Conservation (phyloP, 2,797 vertebrate species). For the Sylvilagus floridanus region DNA sequence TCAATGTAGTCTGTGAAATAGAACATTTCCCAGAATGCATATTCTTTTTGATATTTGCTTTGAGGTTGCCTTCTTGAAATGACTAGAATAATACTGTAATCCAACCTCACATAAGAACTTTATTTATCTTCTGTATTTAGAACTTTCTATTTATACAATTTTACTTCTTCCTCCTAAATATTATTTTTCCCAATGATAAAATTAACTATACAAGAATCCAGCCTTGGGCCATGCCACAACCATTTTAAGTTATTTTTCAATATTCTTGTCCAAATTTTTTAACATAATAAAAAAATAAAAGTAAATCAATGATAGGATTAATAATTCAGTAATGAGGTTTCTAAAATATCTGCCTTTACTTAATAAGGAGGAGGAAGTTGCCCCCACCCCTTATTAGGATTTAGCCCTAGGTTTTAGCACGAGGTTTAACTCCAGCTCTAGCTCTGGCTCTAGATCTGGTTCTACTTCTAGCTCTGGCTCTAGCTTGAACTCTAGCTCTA, state of each 20-base stretch:
- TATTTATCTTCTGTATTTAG: too few relatives aligned
- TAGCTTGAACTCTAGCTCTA: too few relatives aligned
- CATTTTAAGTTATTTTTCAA: neutral
- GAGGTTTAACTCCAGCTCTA: too few relatives aligned
- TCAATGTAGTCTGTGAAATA: constrained; percentile 39
- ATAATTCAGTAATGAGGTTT: neutral
- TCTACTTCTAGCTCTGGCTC: too few relatives aligned
- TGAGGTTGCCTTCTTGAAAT: constrained; percentile 43
- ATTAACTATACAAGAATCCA: neutral
- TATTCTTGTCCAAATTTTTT: neutral
- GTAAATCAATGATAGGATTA: neutral
- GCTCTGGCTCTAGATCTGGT: too few relatives aligned
- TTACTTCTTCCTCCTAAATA: constrained; percentile 39
- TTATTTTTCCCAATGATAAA: constrained; percentile 10
- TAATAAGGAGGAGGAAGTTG: neutral
- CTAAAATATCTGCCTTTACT: neutral
- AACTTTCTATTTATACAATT: constrained; percentile 18
- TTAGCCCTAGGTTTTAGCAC: too few relatives aligned
- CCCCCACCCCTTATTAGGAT: too few relatives aligned
- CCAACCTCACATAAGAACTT: neutral
- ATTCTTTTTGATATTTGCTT: constrained; percentile 63
- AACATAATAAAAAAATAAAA: constrained; percentile 3
- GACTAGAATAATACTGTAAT: constrained; percentile 34
- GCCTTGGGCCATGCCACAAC: neutral
- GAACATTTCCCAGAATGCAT: constrained; percentile 54